These are phyloP conservation scores for Casuarius casuarius DNA, from an alignment of 2,113 vertebrate genomes.

Conservation along the genomic window DNA sequence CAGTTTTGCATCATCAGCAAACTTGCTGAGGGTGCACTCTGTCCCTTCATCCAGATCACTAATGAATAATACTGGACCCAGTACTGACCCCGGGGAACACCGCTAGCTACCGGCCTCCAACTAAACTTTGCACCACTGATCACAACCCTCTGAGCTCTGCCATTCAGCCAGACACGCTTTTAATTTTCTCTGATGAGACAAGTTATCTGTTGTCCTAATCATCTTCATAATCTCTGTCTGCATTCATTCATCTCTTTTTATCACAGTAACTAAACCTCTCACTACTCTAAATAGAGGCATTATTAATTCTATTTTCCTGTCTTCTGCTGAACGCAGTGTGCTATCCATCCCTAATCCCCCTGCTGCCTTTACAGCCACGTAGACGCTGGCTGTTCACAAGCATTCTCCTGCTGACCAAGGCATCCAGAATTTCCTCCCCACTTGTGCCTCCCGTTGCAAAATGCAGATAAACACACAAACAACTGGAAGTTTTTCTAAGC, in stretches of 20 bases:
- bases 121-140: background rate
- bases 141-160: background rate
- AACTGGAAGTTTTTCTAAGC: background rate
- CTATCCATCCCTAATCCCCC: background rate
- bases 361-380: background rate
- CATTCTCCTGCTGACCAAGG: background rate
- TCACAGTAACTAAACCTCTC: slow-evolving; percentile 50
- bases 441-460: background rate
- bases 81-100: too few species aligned
- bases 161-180: background rate
- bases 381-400: background rate
- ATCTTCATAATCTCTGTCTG: slow-evolving; percentile 62
- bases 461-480: background rate
- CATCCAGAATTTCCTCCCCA: background rate
- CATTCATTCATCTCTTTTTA: slow-evolving; percentile 63
- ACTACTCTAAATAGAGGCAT: slow-evolving; percentile 17
- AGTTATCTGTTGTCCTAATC: slow-evolving; percentile 70
- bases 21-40: background rate
- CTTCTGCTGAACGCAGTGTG: slow-evolving; percentile 1
- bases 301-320: slow-evolving; percentile 52
- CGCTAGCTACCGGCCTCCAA: background rate
- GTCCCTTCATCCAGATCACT: background rate
- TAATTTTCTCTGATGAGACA: slow-evolving; percentile 63
- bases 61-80: background rate
- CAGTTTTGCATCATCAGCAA: background rate